phyloP scores from a whole-genome alignment of 2,888 invertebrate species.

The Meandrusa payeni region DNA sequence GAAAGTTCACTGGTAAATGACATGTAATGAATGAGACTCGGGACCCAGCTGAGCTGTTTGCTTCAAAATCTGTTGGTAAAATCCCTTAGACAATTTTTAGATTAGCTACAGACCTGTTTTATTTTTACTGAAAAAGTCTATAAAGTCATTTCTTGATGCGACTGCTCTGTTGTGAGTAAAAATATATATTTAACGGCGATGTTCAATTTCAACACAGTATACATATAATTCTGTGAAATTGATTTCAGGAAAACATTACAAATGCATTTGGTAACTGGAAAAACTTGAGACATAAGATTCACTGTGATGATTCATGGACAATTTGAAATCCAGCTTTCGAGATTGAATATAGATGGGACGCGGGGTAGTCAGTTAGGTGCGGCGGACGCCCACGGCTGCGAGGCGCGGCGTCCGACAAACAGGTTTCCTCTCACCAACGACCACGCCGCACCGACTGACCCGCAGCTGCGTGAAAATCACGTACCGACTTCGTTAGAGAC shows the following conservation, averaged over 20 bases:
- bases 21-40: too few relatives aligned
- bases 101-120: too few relatives aligned
- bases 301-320: conserved; percentile 13
- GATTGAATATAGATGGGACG: conserved; percentile 22
- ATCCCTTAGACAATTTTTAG: too few relatives aligned
- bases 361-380: conserved; percentile 39
- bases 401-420: conserved; percentile 53
- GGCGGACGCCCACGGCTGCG: conserved; percentile 50
- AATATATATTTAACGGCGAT: too few relatives aligned
- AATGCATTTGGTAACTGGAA: conserved; percentile 1
- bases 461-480: conserved; percentile 33
- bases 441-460: conserved; percentile 33
- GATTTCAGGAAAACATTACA: conserved; percentile 3
- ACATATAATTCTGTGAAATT: too few relatives aligned
- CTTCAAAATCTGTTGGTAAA: too few relatives aligned
- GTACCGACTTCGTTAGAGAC: conserved; percentile 16
- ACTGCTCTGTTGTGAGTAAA: too few relatives aligned
- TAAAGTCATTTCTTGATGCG: too few relatives aligned
- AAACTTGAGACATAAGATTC: conserved; percentile 10
- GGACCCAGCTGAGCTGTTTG: too few relatives aligned
- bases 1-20: too few relatives aligned
- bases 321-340: conserved; percentile 18
- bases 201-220: too few relatives aligned
- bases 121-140: too few relatives aligned
- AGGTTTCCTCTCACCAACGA: conserved; percentile 71